Evolutionary conservation across 2,888 invertebrate genomes (phyloP).

Genomic region (Mimumesa dahlbomi): DNA sequence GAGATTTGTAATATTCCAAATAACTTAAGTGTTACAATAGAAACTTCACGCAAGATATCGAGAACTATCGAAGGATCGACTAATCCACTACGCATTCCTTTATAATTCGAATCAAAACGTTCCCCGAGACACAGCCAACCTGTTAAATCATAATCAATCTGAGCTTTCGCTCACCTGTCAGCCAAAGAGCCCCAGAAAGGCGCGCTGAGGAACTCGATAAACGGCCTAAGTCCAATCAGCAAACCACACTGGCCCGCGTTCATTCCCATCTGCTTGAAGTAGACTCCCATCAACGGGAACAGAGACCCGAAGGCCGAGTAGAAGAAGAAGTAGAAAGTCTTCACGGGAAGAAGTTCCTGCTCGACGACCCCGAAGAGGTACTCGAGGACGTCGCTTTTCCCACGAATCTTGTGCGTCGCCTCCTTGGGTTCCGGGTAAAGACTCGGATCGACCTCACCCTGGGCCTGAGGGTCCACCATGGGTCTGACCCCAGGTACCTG

Average conservation of each 20-base stretch:
- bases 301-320: conserved; percentile 99
- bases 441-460: conserved; percentile 92
- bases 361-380: conserved; percentile 91
- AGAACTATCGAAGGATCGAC: too few relatives aligned
- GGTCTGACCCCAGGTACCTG: conserved; percentile 83
- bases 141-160: background rate
- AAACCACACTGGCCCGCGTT: conserved; percentile 97
- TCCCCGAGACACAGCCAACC: too few relatives aligned
- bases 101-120: too few relatives aligned
- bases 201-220: conserved; percentile 97
- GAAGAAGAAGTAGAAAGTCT: conserved; percentile 99
- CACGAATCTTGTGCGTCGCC: conserved; percentile 93
- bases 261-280: conserved; percentile 99
- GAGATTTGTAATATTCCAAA: too few relatives aligned
- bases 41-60: too few relatives aligned
- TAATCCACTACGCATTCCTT: background rate
- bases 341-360: conserved; percentile 95
- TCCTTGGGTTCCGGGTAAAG: conserved; percentile 93
- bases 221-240: conserved; percentile 96
- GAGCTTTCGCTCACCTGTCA: conserved; percentile 84
- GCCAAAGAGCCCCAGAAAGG: conserved; percentile 99
- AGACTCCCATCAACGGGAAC: conserved; percentile 98
- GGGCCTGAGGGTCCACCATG: conserved; percentile 90
- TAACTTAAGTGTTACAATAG: too few relatives aligned
- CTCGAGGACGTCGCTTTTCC: conserved; percentile 91